These are phyloP conservation scores for Dendrophyllia cribrosa DNA, from an alignment of 64 coral and sea anemone species.

Conservation along the genomic window DNA sequence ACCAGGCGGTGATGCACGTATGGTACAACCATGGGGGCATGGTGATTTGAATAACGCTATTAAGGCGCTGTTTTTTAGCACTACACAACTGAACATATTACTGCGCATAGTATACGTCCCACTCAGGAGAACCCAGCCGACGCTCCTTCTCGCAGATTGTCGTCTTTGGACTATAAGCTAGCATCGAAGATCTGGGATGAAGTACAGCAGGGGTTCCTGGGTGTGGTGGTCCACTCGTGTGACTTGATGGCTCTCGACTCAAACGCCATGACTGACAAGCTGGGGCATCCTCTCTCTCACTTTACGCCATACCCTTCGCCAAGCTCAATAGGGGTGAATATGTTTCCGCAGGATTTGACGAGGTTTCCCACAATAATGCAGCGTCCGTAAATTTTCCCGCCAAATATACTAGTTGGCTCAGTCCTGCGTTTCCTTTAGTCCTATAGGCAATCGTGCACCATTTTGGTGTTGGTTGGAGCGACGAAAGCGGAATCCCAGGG, in stretches of 20 bases:
- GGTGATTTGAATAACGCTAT: slow-evolving; percentile 11
- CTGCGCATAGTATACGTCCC: slow-evolving; percentile 19
- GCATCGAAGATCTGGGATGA: not conserved
- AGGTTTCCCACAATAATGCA: no score
- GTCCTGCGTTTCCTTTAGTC: no score
- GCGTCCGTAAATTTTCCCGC: no score
- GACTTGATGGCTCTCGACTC: slow-evolving; percentile 54
- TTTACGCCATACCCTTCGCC: slow-evolving; percentile 34
- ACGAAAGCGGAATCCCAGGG: no score
- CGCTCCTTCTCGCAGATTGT: slow-evolving; percentile 5
- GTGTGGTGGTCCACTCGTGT: slow-evolving; percentile 2
- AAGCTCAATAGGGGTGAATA: slow-evolving; percentile 8
- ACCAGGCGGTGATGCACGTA: slow-evolving; percentile 5
- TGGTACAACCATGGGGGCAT: slow-evolving; percentile 48
- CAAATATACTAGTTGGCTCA: no score
- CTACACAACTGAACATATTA: not conserved
- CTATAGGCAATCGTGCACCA: no score
- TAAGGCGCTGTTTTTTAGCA: slow-evolving; percentile 24
- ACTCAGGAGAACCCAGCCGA: slow-evolving; percentile 13
- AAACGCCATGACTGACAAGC: slow-evolving; percentile 19
- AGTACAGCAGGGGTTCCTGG: slow-evolving; percentile 15
- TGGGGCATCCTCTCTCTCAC: not conserved
- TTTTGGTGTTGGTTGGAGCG: no score
- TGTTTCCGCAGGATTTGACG: slow-evolving; percentile 28
- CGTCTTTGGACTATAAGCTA: slow-evolving; percentile 3